A percentile compares a stretch with the other conserved stretches of the same genome.
phyloP scores from a whole-genome alignment of 2,888 invertebrate species.

The Homarus gammarus region DNA sequence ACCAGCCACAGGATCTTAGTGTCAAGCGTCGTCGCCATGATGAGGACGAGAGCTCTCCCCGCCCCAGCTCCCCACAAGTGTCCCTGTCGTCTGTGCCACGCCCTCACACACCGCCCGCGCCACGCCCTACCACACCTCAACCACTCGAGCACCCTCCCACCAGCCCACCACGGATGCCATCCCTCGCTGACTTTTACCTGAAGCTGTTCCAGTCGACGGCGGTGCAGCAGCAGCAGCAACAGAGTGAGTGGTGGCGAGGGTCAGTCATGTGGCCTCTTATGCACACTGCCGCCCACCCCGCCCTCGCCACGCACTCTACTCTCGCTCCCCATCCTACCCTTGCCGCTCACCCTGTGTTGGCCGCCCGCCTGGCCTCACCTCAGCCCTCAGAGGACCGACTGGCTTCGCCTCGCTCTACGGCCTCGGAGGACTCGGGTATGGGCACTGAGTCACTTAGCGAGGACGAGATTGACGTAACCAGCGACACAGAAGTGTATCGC shows the following conservation, averaged over 20 bases:
- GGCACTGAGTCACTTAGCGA: slow-evolving; percentile 65
- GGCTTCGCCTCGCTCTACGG: slow-evolving; percentile 69
- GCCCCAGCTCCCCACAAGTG: neutral
- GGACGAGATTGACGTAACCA: slow-evolving; percentile 66
- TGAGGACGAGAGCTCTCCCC: neutral
- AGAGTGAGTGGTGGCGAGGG: slow-evolving; percentile 37
- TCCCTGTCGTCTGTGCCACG: neutral
- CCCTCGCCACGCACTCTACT: slow-evolving; percentile 31
- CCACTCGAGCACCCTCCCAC: slow-evolving; percentile 7
- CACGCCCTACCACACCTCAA: slow-evolving; percentile 3
- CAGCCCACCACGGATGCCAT: slow-evolving; percentile 60
- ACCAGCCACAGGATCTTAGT: slow-evolving; percentile 74
- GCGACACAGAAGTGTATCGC: slow-evolving; percentile 22
- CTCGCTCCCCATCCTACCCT: slow-evolving; percentile 42
- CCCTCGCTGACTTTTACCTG: slow-evolving; percentile 74
- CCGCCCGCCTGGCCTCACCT: slow-evolving; percentile 52
- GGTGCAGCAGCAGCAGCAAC: slow-evolving; percentile 57
- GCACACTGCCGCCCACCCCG: slow-evolving; percentile 21
- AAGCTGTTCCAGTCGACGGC: slow-evolving; percentile 72
- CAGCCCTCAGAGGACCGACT: slow-evolving; percentile 58
- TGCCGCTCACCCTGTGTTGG: slow-evolving; percentile 34
- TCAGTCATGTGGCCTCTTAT: slow-evolving; percentile 52
- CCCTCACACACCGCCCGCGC: slow-evolving; percentile 1
- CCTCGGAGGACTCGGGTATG: slow-evolving; percentile 68
- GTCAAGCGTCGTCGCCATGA: slow-evolving; percentile 66